Base-by-base conservation (phyloP, 2,888 invertebrate genomes). In the Cephus pulcher region DNA sequence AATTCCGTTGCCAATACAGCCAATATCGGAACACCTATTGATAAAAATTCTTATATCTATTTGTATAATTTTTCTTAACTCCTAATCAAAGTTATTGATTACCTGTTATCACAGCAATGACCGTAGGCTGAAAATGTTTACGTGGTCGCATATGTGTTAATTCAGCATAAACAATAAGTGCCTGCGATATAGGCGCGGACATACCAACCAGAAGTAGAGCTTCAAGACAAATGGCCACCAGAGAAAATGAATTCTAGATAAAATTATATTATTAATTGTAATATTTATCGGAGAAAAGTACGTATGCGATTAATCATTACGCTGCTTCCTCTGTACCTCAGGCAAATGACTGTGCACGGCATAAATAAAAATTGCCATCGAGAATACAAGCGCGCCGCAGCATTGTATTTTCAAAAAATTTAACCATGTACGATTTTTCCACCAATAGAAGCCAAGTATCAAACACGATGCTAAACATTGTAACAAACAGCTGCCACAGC, bases 181-280 rank as follows among this genome's bases (percentile, higher is more conserved):
- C 94, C 88, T 95, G 95, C 70, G 95, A 95, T 80, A 96, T 93
- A 82, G 96, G 94, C 34, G 95, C 95, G 11, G 95, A 95, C 90
- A 95, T 93, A 0, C 94, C 95, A 23, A 95, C 92, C 88, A 95
- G 93, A 87, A 96, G 91, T 92, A 95, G 93, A 74, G 94, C 93
- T 88, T 95, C 95, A 85, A 95, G 90, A 78, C 93, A 92, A 84
- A 94, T 94, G 85, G 94, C 93, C 82, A 95, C 93, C 84, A 93
- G 92, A 77, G 94, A 93, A 86, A 93, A 94, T 84, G 93, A 93
- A 85, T 92, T 93, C 95, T 95, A 90, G 76, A 92, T 33, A 34
- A 23, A n/a, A 73, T 75, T 11, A 33, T 75, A 1, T 73, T 68
- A 68, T 73, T 68, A 76, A 74, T 74, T 35, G n/a, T 70, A 40